Evolutionary conservation across 2,888 invertebrate species (phyloP).

Genomic region (Agrotis clavis): DNA sequence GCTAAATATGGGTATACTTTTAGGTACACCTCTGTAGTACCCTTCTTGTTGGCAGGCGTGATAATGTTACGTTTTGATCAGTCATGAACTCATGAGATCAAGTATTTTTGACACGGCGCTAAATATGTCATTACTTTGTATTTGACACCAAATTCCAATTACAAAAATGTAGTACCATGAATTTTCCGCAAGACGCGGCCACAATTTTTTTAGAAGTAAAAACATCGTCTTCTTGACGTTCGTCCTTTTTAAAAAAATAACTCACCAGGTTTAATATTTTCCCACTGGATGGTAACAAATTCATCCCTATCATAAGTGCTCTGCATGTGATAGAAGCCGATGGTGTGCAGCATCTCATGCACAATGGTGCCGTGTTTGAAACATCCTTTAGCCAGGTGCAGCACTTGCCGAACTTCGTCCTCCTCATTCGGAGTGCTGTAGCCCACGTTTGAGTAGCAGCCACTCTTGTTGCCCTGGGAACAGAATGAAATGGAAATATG

Average conservation of each 20-base stretch:
- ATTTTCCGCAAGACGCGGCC: too few relatives aligned
- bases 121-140: too few relatives aligned
- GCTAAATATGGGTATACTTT: too few relatives aligned
- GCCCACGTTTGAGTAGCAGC: slow-evolving; percentile 88
- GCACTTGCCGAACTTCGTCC: slow-evolving; percentile 79
- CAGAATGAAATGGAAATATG: background rate
- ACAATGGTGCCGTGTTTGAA: slow-evolving; percentile 92
- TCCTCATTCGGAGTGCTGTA: slow-evolving; percentile 73
- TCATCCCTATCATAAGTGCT: slow-evolving; percentile 95
- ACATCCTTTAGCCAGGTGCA: slow-evolving; percentile 91
- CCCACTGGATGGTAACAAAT: slow-evolving; percentile 94
- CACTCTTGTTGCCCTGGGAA: slow-evolving; percentile 92
- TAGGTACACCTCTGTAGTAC: too few relatives aligned
- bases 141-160: too few relatives aligned
- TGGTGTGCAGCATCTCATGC: slow-evolving; percentile 95
- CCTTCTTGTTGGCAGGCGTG: too few relatives aligned
- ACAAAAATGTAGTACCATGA: too few relatives aligned
- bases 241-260: background rate
- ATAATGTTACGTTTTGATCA: too few relatives aligned
- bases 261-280: slow-evolving; percentile 92
- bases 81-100: too few relatives aligned
- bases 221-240: too few relatives aligned
- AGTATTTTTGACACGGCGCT: too few relatives aligned
- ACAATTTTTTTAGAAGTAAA: too few relatives aligned
- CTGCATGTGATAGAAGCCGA: slow-evolving; percentile 96